phyloP scores from a whole-genome alignment of 2,888 invertebrate species.

The Pollenia amentaria region DNA sequence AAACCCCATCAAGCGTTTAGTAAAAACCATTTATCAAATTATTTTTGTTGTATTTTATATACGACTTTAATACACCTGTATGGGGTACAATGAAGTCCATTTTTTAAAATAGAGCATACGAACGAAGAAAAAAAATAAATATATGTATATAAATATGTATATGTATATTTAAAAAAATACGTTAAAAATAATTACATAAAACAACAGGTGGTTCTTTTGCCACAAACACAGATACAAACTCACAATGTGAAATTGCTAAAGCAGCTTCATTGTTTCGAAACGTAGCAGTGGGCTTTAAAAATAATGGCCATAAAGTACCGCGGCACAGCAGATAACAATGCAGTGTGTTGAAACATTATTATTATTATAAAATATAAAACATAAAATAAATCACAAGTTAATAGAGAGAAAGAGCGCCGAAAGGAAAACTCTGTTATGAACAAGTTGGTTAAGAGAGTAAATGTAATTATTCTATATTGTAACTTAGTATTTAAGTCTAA shows the following conservation, averaged over 20 bases:
- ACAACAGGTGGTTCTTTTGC: constrained; percentile 70
- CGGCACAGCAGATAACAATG: constrained; percentile 53
- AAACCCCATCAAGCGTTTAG: constrained; percentile 64
- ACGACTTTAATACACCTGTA: constrained; percentile 55
- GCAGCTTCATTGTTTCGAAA: constrained; percentile 53
- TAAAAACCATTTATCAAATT: constrained; percentile 66
- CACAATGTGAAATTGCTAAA: constrained; percentile 36
- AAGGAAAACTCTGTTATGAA: constrained; percentile 23
- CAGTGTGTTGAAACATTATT: constrained; percentile 70
- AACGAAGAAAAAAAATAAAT: constrained; percentile 18
- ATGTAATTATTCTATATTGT: neutral
- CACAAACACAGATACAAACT: constrained; percentile 40
- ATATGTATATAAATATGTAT: neutral
- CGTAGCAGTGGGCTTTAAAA: constrained; percentile 57
- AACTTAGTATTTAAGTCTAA: constrained; percentile 5
- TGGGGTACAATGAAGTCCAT: constrained; percentile 38
- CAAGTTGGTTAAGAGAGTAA: constrained; percentile 15
- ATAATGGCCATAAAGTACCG: constrained; percentile 68
- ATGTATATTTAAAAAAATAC: constrained; percentile 12
- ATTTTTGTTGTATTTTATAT: constrained; percentile 27
- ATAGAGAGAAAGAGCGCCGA: constrained; percentile 48
- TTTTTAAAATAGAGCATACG: constrained; percentile 40
- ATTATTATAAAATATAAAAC: constrained; percentile 72
- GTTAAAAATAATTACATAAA: constrained; percentile 70
- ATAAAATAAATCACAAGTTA: constrained; percentile 72